Conservation (phyloP, 2,113 vertebrate genomes). For the Hydrochoerus hydrochaeris region DNA sequence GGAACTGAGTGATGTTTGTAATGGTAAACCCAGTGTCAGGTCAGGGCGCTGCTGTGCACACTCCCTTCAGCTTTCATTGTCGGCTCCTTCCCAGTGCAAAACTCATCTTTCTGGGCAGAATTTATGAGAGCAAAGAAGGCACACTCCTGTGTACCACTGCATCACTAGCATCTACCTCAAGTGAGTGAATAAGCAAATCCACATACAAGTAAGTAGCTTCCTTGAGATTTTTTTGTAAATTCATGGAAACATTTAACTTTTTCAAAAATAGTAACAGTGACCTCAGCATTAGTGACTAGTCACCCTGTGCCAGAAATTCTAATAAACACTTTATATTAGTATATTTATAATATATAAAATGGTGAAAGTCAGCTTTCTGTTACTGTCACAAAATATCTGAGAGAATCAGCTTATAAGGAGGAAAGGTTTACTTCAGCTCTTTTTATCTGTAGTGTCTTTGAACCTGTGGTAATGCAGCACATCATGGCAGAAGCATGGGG, state of each 20-base stretch:
- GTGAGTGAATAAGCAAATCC: neutral
- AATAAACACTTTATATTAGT: neutral
- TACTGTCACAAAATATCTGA: neutral
- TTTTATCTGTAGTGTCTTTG: neutral
- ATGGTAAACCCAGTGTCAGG: neutral
- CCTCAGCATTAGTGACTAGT: neutral
- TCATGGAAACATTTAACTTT: neutral
- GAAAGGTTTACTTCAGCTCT: neutral
- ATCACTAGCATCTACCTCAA: neutral
- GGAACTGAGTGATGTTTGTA: neutral
- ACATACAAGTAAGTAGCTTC: neutral
- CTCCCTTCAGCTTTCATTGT: neutral
- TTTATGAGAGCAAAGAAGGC: neutral
- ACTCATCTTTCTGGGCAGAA: too few species aligned
- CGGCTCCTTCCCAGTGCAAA: neutral
- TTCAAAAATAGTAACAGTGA: neutral
- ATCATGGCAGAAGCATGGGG: neutral
- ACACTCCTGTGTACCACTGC: neutral
- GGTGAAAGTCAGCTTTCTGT: neutral
- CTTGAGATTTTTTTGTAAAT: neutral
- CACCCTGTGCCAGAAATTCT: neutral
- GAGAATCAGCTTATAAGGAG: neutral
- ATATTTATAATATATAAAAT: neutral
- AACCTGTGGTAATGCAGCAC: too few species aligned
- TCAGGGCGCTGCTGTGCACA: accelerated